These are phyloP conservation scores for Procambarus clarkii DNA, from an alignment of 1,140 invertebrate species.

Conservation along the genomic window DNA sequence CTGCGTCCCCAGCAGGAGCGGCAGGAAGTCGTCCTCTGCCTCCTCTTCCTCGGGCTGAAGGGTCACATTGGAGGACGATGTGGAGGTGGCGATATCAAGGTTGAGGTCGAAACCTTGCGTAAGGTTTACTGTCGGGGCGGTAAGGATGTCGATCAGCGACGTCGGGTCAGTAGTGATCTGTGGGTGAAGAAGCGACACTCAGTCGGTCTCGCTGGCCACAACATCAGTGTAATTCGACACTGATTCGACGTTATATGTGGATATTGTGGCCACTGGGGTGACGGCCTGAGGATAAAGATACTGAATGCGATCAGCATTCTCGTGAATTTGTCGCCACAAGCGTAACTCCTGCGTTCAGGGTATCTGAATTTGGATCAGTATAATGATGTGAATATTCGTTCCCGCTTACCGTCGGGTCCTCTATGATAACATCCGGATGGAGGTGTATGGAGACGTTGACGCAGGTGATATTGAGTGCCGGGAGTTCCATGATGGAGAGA, in stretches of 20 bases:
- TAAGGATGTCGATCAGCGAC: slow-evolving; percentile 10
- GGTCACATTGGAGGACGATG: slow-evolving; percentile 39
- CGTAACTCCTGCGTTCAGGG: no score
- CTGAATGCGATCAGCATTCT: no score
- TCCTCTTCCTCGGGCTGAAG: slow-evolving; percentile 16
- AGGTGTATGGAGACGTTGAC: slow-evolving; percentile 70
- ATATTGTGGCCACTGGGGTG: no score
- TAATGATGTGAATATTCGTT: no score
- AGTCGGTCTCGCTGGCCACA: no score
- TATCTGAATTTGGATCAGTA: no score
- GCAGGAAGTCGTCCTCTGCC: neutral
- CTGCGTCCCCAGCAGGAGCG: slow-evolving; percentile 9
- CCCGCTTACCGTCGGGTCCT: slow-evolving; percentile 30
- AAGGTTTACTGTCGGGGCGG: neutral
- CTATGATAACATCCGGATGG: slow-evolving; percentile 59
- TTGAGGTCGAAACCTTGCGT: slow-evolving; percentile 37
- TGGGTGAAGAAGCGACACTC: neutral
- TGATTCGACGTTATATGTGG: no score
- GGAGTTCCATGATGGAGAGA: slow-evolving; percentile 54
- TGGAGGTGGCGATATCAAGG: slow-evolving; percentile 17
- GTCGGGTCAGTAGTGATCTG: slow-evolving; percentile 38
- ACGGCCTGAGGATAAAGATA: no score
- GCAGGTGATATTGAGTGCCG: slow-evolving; percentile 72
- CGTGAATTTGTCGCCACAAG: no score
- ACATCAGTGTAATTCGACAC: no score